Evolutionary conservation across 2,113 vertebrate species (phyloP).

Genomic region (Malurus alboscapulatus): DNA sequence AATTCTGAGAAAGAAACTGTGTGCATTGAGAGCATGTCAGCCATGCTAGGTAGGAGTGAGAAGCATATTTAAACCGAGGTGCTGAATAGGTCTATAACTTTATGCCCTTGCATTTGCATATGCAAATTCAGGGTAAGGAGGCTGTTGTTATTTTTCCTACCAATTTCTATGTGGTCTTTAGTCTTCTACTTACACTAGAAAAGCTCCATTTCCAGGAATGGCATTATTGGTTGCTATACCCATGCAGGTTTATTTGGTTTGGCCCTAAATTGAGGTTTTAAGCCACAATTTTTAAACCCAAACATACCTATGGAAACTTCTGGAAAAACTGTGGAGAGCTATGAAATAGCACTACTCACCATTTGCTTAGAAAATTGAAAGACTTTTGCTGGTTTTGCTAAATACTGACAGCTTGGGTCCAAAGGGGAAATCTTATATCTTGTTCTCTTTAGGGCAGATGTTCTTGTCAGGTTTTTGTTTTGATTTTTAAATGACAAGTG

Average conservation of each 20-base stretch:
- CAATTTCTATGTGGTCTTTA: background rate
- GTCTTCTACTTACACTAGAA: background rate
- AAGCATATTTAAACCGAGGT: background rate
- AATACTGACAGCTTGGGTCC: background rate
- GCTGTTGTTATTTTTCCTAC: background rate
- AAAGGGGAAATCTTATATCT: background rate
- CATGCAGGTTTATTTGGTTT: background rate
- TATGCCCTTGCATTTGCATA: background rate
- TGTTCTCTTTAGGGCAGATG: background rate
- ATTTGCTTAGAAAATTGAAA: background rate
- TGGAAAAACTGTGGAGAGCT: background rate
- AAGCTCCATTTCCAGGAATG: background rate
- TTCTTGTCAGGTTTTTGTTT: background rate
- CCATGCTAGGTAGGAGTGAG: background rate
- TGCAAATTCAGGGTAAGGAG: background rate
- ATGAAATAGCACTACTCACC: background rate
- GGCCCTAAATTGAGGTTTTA: background rate
- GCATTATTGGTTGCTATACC: background rate
- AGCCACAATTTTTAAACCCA: background rate
- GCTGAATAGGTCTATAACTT: background rate
- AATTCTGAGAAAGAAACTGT: background rate
- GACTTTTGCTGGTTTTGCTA: background rate
- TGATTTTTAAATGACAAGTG: background rate
- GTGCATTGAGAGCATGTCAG: background rate
- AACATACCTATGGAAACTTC: background rate